phyloP scores from a whole-genome alignment of 2,797 vertebrate genomes.

The Amblyopsis hoosieri region DNA sequence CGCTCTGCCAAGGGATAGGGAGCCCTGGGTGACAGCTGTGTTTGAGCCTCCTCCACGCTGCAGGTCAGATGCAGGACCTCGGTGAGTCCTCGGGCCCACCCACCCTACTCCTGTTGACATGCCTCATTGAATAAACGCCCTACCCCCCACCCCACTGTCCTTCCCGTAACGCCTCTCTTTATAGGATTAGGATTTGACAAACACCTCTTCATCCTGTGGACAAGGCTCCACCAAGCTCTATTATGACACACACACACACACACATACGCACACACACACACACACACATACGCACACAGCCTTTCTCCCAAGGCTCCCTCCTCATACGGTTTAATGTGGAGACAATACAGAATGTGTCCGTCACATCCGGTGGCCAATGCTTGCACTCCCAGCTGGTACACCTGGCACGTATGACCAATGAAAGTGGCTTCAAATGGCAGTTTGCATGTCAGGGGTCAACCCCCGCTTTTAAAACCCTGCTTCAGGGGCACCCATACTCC shows the following conservation, averaged over 20 bases:
- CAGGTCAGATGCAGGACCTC: slow-evolving; percentile 55
- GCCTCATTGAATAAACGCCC: slow-evolving; percentile 78
- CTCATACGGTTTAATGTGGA: slow-evolving; percentile 34
- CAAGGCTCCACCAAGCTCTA: slow-evolving; percentile 14
- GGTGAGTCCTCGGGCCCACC: slow-evolving; percentile 52
- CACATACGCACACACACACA: slow-evolving; percentile 3
- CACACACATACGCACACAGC: slow-evolving; percentile 10
- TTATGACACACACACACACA: not conserved
- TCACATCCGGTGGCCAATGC: slow-evolving; percentile 68
- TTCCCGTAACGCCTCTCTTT: slow-evolving; percentile 71
- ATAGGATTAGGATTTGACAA: slow-evolving; percentile 79
- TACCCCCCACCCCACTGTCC: slow-evolving; percentile 48
- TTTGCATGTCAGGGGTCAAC: slow-evolving; percentile 33
- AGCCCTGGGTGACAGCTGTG: slow-evolving; percentile 74
- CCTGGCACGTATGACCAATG: slow-evolving; percentile 54
- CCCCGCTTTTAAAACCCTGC: slow-evolving; percentile 64
- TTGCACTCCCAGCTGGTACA: slow-evolving; percentile 65
- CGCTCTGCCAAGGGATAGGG: slow-evolving; percentile 7
- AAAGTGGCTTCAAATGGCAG: slow-evolving; percentile 60
- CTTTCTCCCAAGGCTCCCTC: not conserved
- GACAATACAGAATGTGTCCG: slow-evolving; percentile 34
- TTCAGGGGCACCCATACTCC: slow-evolving; percentile 8
- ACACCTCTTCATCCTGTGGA: slow-evolving; percentile 61
- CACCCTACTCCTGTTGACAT: slow-evolving; percentile 63
- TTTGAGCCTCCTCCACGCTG: slow-evolving; percentile 63